phyloP scores from a whole-genome alignment of 2,797 vertebrate species.

The Spheniscus humboldti region DNA sequence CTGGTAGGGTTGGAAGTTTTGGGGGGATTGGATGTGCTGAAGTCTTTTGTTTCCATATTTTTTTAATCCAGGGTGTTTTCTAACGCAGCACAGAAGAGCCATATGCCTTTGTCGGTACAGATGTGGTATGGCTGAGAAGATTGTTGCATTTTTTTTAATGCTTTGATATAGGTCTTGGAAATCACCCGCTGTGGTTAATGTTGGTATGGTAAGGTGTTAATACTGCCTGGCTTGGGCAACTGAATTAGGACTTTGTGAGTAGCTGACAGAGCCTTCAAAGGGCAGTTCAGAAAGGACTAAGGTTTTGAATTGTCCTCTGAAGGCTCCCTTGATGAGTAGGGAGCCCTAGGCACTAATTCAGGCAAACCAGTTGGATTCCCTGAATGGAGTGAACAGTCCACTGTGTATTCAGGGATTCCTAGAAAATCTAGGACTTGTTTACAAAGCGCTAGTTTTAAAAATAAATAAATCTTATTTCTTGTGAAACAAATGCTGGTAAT shows the following conservation, averaged over 20 bases:
- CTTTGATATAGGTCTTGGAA: background rate
- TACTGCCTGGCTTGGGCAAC: background rate
- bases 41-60: background rate
- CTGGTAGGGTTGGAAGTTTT: background rate
- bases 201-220: background rate
- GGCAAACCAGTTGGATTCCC: background rate
- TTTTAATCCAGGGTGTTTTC: background rate
- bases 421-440: background rate
- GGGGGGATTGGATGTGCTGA: background rate
- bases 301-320: background rate
- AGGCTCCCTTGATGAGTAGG: background rate
- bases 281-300: background rate
- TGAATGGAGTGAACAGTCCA: background rate
- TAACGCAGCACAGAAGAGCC: fast-evolving
- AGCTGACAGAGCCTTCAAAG: background rate
- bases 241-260: background rate
- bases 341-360: background rate
- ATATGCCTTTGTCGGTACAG: too few species aligned
- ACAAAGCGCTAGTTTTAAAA: background rate
- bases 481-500: background rate
- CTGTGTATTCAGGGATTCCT: background rate
- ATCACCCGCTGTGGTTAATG: background rate
- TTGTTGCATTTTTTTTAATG: background rate
- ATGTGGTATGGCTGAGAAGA: background rate
- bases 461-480: background rate